Evolutionary conservation across 2,797 vertebrate genomes (phyloP).

Genomic region (Eulemur rubriventer): DNA sequence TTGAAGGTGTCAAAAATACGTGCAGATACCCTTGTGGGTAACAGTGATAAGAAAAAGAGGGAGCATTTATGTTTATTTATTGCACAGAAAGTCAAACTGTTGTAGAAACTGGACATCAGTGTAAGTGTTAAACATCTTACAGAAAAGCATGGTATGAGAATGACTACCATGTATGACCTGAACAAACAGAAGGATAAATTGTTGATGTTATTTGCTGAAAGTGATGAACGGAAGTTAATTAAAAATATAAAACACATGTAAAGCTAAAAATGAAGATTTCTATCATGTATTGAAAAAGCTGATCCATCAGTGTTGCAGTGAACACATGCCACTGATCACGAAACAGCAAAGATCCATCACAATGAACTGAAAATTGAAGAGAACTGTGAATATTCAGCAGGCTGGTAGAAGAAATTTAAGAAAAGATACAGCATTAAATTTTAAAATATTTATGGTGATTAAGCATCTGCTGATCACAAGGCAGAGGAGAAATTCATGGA

Average conservation of each 20-base stretch:
- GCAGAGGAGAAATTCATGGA: neutral
- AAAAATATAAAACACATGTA: neutral
- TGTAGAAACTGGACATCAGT: neutral
- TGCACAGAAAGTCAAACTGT: neutral
- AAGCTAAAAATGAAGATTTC: neutral
- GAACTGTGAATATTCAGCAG: neutral
- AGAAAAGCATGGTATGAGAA: neutral
- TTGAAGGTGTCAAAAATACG: neutral
- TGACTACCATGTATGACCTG: neutral
- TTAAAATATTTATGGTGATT: neutral
- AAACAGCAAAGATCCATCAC: neutral
- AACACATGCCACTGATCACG: neutral
- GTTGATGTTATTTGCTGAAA: neutral
- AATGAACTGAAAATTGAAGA: neutral
- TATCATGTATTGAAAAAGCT: neutral
- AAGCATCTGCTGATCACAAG: neutral
- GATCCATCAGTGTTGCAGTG: neutral
- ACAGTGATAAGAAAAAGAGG: neutral
- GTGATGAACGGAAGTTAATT: neutral
- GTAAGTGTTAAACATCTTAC: neutral
- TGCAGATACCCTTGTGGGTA: neutral
- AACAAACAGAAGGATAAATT: neutral
- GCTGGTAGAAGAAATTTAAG: neutral
- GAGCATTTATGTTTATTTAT: neutral
- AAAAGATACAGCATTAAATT: neutral